Evolutionary conservation across 2,113 vertebrate species (phyloP).

Genomic region (Malaclemys terrapin): DNA sequence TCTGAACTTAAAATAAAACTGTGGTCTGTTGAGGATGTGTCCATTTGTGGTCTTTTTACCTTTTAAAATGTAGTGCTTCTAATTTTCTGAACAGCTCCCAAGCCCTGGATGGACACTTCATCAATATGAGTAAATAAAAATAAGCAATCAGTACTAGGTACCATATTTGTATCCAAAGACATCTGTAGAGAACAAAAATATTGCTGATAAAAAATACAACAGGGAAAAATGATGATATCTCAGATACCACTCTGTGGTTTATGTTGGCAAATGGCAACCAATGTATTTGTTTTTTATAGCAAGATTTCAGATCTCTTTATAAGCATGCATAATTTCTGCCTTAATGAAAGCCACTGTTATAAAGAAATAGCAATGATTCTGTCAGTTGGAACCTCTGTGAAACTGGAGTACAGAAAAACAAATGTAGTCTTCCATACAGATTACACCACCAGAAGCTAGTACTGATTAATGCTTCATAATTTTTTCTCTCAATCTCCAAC

Average conservation of each 20-base stretch:
- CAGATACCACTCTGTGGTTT: not conserved
- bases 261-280: conserved; percentile 30
- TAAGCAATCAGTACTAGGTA: not conserved
- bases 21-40: not conserved
- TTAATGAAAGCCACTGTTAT: conserved; percentile 18
- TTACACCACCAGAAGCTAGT: conserved; percentile 15
- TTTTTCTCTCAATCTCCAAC: conserved; percentile 12
- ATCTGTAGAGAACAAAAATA: not conserved
- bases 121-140: not conserved
- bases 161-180: not conserved
- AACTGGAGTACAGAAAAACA: conserved; percentile 32
- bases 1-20: not conserved
- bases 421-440: conserved; percentile 46
- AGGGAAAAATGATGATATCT: not conserved
- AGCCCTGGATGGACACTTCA: not conserved
- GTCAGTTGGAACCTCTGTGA: conserved; percentile 25
- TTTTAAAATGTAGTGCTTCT: not conserved
- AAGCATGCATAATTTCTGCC: conserved; percentile 21
- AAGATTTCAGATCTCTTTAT: conserved; percentile 9
- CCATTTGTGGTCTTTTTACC: not conserved
- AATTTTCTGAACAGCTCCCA: not conserved
- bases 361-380: conserved; percentile 45
- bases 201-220: not conserved
- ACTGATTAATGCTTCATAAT: not conserved
- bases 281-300: not conserved